Conservation (phyloP, 2,888 invertebrate genomes). For the Stenchaetothrips biformis region DNA sequence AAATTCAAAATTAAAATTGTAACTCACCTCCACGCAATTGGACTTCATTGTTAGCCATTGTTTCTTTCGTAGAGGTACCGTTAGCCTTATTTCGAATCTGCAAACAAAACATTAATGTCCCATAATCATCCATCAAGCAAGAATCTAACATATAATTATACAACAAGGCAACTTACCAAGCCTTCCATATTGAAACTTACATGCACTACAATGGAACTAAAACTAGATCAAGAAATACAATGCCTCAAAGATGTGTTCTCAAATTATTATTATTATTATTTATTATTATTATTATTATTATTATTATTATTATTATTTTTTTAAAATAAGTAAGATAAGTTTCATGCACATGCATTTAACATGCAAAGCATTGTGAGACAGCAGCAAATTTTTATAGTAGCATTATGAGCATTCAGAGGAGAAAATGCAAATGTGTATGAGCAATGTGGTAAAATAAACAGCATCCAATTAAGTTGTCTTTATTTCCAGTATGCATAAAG, state of each 20-base stretch:
- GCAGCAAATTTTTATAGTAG: not conserved
- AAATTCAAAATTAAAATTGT: not conserved
- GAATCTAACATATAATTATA: not conserved
- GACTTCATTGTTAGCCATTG: slow-evolving; percentile 27
- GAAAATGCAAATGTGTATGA: not conserved
- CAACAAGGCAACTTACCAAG: not conserved
- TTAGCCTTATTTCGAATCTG: not conserved
- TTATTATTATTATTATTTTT: no score
- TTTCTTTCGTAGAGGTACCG: not conserved
- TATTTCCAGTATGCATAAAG: no score
- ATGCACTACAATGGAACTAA: not conserved
- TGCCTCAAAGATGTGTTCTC: no score
- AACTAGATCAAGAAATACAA: not conserved
- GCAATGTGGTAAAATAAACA: not conserved
- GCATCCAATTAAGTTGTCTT: no score
- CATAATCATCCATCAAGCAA: not conserved
- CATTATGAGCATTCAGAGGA: not conserved
- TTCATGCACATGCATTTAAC: not conserved
- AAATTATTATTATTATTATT: no score
- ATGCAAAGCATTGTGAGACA: not conserved
- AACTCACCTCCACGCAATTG: slow-evolving; percentile 31
- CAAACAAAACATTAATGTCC: not conserved
- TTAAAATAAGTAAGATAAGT: not conserved
- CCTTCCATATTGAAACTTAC: not conserved
- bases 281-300: no score